Evolutionary conservation across 2,888 invertebrate species (phyloP), one percentile per base, ranked within the genome.

Genomic region (Ferdinandea cuprea): DNA sequence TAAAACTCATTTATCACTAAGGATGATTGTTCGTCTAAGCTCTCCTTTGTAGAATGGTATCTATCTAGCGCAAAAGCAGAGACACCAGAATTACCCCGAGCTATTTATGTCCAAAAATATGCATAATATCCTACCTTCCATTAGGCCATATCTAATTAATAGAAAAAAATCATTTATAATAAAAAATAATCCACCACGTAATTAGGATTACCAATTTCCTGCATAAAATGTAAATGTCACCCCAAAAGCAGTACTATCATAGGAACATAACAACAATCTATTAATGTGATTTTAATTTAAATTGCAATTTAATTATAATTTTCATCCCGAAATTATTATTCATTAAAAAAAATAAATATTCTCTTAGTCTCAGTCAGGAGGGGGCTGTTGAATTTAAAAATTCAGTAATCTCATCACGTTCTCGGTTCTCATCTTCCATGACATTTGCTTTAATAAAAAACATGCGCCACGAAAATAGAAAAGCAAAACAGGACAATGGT

Each of bases 291-390:
- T 40, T 40, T 25, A 37, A 40, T 40, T 56, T 15, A 40, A 40
- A 40, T 40, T 58, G 13, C 25, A 3, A 17, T 15, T 40, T 58
- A 4, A 37, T 58, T 40, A 25, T 28, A 40, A 58, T 58, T 13
- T 40, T 40, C 37, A 13, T 58, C 11, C 25, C 25, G n/a, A 40
- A 25, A 40, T 58, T 11, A 58, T 58, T 28, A 58, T 58, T 58
- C 56, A 40, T 58, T 58, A 25, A 58, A 40, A 40, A 1, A 40
- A 40, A 30, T 1, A 32, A 32, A 52, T 13, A 7, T n/a, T n/a
- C n/a, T n/a, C n/a, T n/a, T n/a, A n/a, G n/a, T n/a, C n/a, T n/a
- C n/a, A n/a, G n/a, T n/a, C n/a, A 40, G 37, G 15, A 13, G 7
- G 54, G 0, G 11, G 35, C 37, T 13, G 21, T 37, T 56, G 15